Evolutionary conservation across 2,113 vertebrate species (phyloP), one percentile per base, ranked within the genome.

Genomic region (Myotis davidii): DNA sequence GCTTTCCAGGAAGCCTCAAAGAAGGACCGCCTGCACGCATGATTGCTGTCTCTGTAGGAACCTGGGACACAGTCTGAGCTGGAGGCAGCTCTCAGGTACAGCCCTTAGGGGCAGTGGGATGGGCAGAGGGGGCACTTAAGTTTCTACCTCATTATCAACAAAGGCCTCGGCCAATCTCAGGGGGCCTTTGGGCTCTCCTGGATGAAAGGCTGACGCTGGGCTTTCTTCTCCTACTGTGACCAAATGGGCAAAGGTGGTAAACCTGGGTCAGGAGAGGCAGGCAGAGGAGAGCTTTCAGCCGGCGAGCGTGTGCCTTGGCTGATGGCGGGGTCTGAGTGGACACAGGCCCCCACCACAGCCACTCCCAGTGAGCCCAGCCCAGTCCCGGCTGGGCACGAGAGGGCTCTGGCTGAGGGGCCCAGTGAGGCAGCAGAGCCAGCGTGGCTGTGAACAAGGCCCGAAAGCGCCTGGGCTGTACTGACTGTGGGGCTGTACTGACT

Each of bases 261-360:
- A 50, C 4, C 5, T 23, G 59, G 37, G 25, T 0, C 18, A 32
- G 6, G 54, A 87, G 48, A 52, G 56, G 9, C 48, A 70, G 1
- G 0, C 0, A 21, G 1, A 29, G 34, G 20, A 48, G 25, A 64
- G 13, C 17, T 32, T 13, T 48, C 21, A 48, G 20, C 21, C 56
- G 18, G 18, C 16, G 39, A 54, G 52, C 3, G 2, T 6, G 0
- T 9, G 14, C 8, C 16, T 54, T 42, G 20, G 10, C 54, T 50
- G 29, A 21, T 6, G n/a, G 61, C 20, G 18, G 27, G 9, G 18
- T 64, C 52, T 39, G 25, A 4, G 2, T 5, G 17, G 72, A 4
- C 2, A 13, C 17, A 21, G 1, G 1, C 18, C 20, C 70, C 17
- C 3, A 34, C 4, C 0, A 18, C 4, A 42, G 27, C 11, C 65